Percentiles rank a stretch among this genome's conserved stretches.
Evolutionary conservation across 2,888 invertebrate species (phyloP).

Genomic region (Amphipyra tragopoginis): DNA sequence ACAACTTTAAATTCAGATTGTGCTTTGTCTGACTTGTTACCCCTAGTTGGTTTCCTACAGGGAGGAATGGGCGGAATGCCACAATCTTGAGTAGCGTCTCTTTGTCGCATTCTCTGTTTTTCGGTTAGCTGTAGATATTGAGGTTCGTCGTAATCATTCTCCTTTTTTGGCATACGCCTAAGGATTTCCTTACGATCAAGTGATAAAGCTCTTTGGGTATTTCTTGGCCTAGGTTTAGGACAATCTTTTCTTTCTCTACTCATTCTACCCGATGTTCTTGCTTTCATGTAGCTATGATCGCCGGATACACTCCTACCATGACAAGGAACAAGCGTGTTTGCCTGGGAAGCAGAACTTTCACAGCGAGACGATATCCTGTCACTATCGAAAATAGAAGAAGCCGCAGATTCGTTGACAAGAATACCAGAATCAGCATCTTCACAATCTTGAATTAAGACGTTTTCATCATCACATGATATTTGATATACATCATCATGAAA

Average conservation of each 20-base stretch:
- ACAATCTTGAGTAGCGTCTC: slow-evolving; percentile 79
- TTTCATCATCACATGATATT: slow-evolving; percentile 87
- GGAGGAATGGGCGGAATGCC: slow-evolving; percentile 88
- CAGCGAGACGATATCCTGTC: slow-evolving; percentile 88
- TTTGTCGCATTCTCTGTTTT: slow-evolving; percentile 86
- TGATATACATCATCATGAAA: slow-evolving; percentile 91
- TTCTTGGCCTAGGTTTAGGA: slow-evolving; percentile 76
- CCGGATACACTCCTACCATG: slow-evolving; percentile 87
- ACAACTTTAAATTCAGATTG: slow-evolving; percentile 85
- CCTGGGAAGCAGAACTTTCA: slow-evolving; percentile 88
- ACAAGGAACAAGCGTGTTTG: slow-evolving; percentile 76
- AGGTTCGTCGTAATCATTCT: slow-evolving; percentile 79
- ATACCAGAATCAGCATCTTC: slow-evolving; percentile 94
- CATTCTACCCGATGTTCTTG: slow-evolving; percentile 80
- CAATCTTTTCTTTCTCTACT: slow-evolving; percentile 81
- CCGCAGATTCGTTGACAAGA: slow-evolving; percentile 93
- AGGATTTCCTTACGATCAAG: slow-evolving; percentile 89
- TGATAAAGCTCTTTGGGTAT: slow-evolving; percentile 88
- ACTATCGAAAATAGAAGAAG: slow-evolving; percentile 91
- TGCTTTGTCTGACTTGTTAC: slow-evolving; percentile 73
- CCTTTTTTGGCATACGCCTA: slow-evolving; percentile 84
- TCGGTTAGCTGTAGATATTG: slow-evolving; percentile 86
- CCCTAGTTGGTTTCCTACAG: slow-evolving; percentile 78
- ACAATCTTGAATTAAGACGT: slow-evolving; percentile 89
- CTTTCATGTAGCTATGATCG: slow-evolving; percentile 82